Evolutionary conservation across 2,888 invertebrate species (phyloP), one percentile per base, ranked within the genome.

Genomic region (Caenorhabditis becei): DNA sequence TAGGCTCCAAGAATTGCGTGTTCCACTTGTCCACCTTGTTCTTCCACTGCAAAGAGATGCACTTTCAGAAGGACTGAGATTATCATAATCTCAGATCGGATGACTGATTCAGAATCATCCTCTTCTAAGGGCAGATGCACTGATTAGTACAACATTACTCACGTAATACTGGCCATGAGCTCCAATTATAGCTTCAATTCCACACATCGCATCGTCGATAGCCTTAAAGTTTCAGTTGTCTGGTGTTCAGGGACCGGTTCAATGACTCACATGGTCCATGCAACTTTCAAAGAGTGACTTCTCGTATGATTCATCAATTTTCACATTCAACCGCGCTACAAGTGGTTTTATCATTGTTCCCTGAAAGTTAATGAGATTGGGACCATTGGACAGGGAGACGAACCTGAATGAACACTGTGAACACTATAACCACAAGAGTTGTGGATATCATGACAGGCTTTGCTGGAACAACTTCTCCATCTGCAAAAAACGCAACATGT

Each of bases 261-360:
- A 23, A 37, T 1, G 18, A 63, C 83, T 79, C 23, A 88, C 88
- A 61, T 88, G 86, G 23, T 83, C 80, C 58, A 87, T 71, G 47
- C 85, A 78, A n/a, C 80, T 77, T 35, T 84, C 69, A 23, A 83
- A 77, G 7, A 87, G 63, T 5, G 77, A 74, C 47, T 87, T 86
- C 20, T 82, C 61, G 8, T 75, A 77, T 5, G 83, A 79, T 54
- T 85, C 83, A 10, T 72, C 81, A 26, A 82, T 86, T 92, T 96
- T 96, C 5, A 98, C 97, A 91, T 97, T 96, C 74, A 98, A 93
- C 87, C 96, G 95, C 92, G 95, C 95, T 16, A 98, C 97, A 80
- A 98, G 93, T 11, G 97, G 97, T 91, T 97, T 97, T 90, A 98
- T 97, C n/a, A 97, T 97, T 89, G 97, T 97, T 80, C 98, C 98